These are phyloP conservation scores for Aethes cnicana DNA, from an alignment of 2,888 invertebrate species.

Conservation along the genomic window DNA sequence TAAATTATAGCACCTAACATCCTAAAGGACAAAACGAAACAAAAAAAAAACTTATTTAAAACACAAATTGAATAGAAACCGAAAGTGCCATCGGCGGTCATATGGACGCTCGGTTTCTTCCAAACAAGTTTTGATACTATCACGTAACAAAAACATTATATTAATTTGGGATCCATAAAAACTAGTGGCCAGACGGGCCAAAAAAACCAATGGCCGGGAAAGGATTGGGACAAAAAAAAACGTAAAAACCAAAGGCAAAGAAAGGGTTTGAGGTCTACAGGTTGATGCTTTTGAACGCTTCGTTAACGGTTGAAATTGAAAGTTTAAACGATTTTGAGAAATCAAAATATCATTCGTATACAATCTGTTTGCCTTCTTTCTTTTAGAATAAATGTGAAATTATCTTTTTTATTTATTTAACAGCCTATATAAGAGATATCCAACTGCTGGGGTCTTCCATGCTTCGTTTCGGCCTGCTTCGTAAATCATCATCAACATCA, in stretches of 20 bases:
- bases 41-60: conserved; percentile 12
- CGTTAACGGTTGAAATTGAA: too few species aligned
- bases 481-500: too few species aligned
- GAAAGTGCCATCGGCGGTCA: conserved; percentile 59
- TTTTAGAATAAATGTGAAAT: too few species aligned
- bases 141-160: conserved; percentile 69
- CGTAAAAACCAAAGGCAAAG: conserved; percentile 55
- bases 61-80: conserved; percentile 53
- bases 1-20: too few species aligned
- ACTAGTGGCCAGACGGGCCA: conserved; percentile 68
- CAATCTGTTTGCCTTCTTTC: too few species aligned
- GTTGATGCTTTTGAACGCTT: too few species aligned
- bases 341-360: too few species aligned
- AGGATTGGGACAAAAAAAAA: conserved; percentile 63
- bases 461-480: too few species aligned
- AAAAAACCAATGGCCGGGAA: conserved; percentile 80
- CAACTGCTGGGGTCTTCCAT: too few species aligned
- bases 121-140: conserved; percentile 69
- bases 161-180: conserved; percentile 81
- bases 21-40: conserved; percentile 1
- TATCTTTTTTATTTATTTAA: too few species aligned
- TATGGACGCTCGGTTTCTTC: conserved; percentile 67
- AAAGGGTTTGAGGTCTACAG: conserved; percentile 72
- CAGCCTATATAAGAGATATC: too few species aligned
- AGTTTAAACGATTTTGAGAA: too few species aligned